These are phyloP conservation scores for Myotis vivesi DNA, from an alignment of 2,797 vertebrate species.

Conservation along the genomic window DNA sequence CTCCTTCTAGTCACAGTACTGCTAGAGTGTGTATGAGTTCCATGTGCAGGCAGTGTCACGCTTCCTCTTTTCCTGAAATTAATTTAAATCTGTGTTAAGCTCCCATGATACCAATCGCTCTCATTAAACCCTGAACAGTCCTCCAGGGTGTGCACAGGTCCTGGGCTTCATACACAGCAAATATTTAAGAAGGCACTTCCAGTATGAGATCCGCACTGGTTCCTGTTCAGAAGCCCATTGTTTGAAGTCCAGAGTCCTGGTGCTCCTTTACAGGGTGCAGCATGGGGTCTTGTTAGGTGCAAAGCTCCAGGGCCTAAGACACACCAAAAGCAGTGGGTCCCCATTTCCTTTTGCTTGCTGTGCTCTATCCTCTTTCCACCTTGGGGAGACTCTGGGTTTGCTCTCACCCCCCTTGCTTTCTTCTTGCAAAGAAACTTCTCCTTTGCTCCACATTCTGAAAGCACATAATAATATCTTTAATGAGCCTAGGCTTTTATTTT, in stretches of 20 bases:
- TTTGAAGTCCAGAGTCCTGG: not conserved
- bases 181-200: not conserved
- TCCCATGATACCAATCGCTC: not conserved
- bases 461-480: not conserved
- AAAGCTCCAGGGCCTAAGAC: not conserved
- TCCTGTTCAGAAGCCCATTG: not conserved
- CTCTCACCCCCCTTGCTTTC: not conserved
- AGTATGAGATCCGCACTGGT: not conserved
- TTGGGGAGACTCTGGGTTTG: not conserved
- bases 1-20: not conserved
- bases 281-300: not conserved
- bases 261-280: not conserved
- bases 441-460: not conserved
- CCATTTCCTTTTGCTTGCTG: not conserved
- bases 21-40: not conserved
- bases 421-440: not conserved
- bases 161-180: not conserved
- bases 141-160: not conserved
- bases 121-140: not conserved
- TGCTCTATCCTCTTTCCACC: not conserved
- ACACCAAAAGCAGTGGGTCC: not conserved
- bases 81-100: not conserved
- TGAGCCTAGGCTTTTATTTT: not conserved
- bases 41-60: not conserved
- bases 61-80: not conserved